Evolutionary conservation across 2,797 vertebrate species (phyloP).

Genomic region (Urophycis tenuis): DNA sequence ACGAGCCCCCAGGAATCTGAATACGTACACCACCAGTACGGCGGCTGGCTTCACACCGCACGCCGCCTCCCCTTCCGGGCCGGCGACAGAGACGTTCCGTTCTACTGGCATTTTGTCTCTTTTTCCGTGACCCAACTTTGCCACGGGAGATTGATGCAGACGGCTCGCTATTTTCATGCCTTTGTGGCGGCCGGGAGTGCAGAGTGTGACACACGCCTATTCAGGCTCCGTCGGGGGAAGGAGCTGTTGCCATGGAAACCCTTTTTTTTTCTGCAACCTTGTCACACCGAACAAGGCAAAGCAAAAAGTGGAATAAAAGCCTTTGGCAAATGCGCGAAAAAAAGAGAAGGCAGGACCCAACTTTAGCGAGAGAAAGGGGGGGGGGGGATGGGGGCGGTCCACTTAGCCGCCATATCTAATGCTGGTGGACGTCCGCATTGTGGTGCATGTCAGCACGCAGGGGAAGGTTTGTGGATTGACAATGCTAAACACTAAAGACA

Average conservation of each 20-base stretch:
- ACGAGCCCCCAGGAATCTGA: background rate
- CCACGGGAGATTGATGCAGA: constrained; percentile 15
- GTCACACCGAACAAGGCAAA: constrained; percentile 52
- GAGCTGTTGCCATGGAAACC: constrained; percentile 57
- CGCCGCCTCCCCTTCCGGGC: no score
- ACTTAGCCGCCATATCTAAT: background rate
- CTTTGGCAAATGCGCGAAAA: constrained; percentile 41
- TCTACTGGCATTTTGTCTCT: background rate
- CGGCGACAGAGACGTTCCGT: no score
- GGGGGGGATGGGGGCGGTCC: background rate
- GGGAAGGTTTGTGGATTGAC: background rate
- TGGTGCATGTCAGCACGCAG: background rate
- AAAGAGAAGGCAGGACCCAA: constrained; percentile 24
- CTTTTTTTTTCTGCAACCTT: constrained; percentile 46
- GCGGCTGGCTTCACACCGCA: no score
- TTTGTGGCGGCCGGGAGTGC: constrained; percentile 57
- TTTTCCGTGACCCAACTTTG: background rate
- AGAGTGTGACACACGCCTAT: constrained; percentile 52
- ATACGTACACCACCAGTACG: background rate
- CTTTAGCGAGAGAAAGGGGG: constrained; percentile 14
- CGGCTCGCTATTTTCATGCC: constrained; percentile 23
- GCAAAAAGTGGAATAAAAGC: constrained; percentile 48
- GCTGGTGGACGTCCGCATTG: background rate
- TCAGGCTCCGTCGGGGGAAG: constrained; percentile 48
- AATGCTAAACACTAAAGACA: no score